Evolutionary conservation across 2,888 invertebrate species (phyloP).

Genomic region (Lasioglossum calceatum): DNA sequence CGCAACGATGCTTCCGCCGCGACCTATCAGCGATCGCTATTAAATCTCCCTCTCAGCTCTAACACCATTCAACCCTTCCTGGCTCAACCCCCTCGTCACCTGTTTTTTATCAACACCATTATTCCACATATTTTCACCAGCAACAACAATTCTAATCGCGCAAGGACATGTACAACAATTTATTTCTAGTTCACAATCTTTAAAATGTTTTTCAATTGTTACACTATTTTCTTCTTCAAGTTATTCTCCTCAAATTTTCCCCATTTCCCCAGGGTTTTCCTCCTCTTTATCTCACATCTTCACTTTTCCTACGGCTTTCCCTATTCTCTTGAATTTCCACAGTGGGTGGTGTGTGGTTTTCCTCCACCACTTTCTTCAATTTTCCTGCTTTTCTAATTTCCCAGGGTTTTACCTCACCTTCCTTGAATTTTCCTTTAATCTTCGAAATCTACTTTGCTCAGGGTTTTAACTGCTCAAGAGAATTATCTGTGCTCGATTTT

Average conservation of each 20-base stretch:
- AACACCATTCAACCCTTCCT: not conserved
- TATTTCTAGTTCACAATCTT: not conserved
- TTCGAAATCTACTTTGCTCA: not conserved
- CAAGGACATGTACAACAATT: not conserved
- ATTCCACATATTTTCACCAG: not conserved
- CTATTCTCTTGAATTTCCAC: not conserved
- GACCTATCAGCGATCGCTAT: constrained; percentile 1
- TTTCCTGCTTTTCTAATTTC: not conserved
- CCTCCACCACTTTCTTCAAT: not conserved
- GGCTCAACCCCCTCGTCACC: not conserved
- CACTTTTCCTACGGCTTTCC: too few species aligned
- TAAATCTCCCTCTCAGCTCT: not conserved
- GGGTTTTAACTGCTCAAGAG: not conserved
- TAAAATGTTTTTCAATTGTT: too few species aligned
- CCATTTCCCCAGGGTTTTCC: too few species aligned
- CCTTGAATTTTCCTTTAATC: not conserved
- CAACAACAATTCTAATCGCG: not conserved
- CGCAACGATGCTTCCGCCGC: not conserved
- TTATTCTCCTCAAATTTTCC: too few species aligned
- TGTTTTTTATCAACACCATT: not conserved
- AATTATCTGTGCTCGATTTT: not conserved
- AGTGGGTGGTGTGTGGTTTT: not conserved
- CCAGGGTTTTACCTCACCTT: not conserved
- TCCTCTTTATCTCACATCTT: too few species aligned
- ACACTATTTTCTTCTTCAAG: too few species aligned